Base-by-base conservation (phyloP, 2,797 vertebrate genomes). In the Scolopax rusticola region DNA sequence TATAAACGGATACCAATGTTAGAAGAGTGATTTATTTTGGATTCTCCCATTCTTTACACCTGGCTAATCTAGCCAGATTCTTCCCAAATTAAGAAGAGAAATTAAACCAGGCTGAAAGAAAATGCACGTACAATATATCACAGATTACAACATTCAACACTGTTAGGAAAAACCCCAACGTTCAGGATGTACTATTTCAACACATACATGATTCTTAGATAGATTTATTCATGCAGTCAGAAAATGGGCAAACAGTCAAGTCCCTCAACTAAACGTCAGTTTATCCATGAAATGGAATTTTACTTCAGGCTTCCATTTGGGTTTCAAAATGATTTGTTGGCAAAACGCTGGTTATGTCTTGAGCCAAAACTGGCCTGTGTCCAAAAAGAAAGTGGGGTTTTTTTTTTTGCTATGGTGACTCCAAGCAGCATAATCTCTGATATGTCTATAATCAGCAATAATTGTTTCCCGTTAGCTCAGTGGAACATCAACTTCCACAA, bases 321-420 rank as follows among this genome's bases (percentile, higher is more conserved):
- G 40, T 97, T 97, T 93, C 79, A 87, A 67, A 81, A 94, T 43
- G 6, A 83, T 63, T 90, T 95, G 79, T 38, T 96, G 93, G 92
- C 41, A 95, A 96, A 96, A 73, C 12, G 30, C 64, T 94, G 53
- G 47, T 65, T 74, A 89, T 69, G 56, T 87, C 47, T 96, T 94
- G 71, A 97, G 87, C 83, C 93, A 96, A 83, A 61, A 71, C n/a
- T 87, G 84, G 83, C 91, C 82, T 86, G 81, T 36, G 69, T 57
- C 73, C 50, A 96, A 92, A 90, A 89, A 92, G 85, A 75, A 68
- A 94, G n/a, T 78, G 64, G 73, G 96, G 93, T 28, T 91, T 89
- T 73, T 41, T 40, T 89, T 97, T 95, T 93, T 91, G 74, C 61
- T 90, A 56, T 63, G 64, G 69, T 81, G 68, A 85, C 84, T 96